These are phyloP conservation scores for Megaceryle alcyon DNA, from an alignment of 2,797 vertebrate genomes.

Conservation along the genomic window DNA sequence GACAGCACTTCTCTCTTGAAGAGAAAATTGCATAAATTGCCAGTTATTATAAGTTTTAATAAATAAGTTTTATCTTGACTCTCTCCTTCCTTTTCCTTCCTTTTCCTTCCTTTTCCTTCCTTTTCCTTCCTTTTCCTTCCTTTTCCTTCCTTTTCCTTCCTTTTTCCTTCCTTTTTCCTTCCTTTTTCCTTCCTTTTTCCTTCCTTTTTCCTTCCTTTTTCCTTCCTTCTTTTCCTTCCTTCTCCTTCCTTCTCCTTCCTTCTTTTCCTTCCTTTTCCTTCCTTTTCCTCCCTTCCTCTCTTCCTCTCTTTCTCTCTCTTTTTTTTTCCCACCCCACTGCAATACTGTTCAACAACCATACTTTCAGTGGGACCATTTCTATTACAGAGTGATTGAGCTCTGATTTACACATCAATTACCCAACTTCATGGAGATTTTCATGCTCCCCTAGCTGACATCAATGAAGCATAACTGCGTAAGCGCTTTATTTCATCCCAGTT, in stretches of 20 bases:
- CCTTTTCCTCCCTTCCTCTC: neutral
- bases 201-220: too few relatives aligned
- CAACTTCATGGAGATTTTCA: slow-evolving; percentile 80
- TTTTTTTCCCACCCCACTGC: slow-evolving; percentile 50
- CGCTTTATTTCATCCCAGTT: slow-evolving; percentile 78
- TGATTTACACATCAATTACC: slow-evolving; percentile 85
- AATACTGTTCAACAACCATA: slow-evolving; percentile 74
- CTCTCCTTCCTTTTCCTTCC: neutral
- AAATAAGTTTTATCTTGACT: slow-evolving; percentile 70
- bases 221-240: too few relatives aligned
- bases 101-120: too few relatives aligned
- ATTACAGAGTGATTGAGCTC: slow-evolving; percentile 81
- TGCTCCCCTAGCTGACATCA: slow-evolving; percentile 80
- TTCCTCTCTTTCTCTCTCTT: slow-evolving; percentile 2
- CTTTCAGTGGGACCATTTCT: slow-evolving; percentile 81
- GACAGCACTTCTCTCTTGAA: slow-evolving; percentile 66
- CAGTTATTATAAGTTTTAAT: slow-evolving; percentile 76
- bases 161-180: too few relatives aligned
- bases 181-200: too few relatives aligned
- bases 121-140: too few relatives aligned
- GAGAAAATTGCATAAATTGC: slow-evolving; percentile 73
- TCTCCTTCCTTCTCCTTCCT: too few relatives aligned
- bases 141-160: too few relatives aligned
- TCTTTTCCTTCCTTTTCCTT: too few relatives aligned
- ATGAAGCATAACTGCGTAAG: slow-evolving; percentile 77